Evolutionary conservation across 2,797 vertebrate species (phyloP).

Genomic region (Sebastes paucispinis): DNA sequence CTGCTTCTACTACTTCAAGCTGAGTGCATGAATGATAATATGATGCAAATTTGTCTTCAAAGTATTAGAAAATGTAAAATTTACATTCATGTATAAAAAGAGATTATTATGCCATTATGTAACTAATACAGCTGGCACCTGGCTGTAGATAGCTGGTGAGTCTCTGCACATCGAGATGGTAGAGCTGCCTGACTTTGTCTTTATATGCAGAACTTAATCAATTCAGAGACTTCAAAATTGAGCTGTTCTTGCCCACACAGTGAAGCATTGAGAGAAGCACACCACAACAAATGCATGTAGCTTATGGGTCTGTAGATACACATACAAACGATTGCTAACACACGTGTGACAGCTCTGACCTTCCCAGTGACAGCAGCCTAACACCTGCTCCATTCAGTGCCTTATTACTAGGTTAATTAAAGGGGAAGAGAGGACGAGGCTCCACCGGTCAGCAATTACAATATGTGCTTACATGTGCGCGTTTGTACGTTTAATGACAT

Average conservation of each 20-base stretch:
- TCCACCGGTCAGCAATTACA: background rate
- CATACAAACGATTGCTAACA: slow-evolving; percentile 9
- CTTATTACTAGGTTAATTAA: slow-evolving; percentile 45
- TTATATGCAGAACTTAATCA: background rate
- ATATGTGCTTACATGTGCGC: background rate
- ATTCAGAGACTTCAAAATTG: background rate
- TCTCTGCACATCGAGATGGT: background rate
- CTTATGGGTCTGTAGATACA: background rate
- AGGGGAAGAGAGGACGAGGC: background rate
- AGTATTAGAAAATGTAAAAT: background rate
- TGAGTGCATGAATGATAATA: background rate
- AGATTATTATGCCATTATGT: background rate
- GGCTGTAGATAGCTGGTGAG: background rate
- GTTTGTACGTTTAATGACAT: background rate
- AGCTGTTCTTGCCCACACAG: background rate
- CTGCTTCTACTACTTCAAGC: background rate
- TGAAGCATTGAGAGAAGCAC: background rate
- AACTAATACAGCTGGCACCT: background rate
- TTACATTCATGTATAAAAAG: background rate
- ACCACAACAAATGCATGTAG: background rate
- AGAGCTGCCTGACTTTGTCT: background rate
- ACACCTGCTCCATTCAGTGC: slow-evolving; percentile 5
- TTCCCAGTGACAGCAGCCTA: slow-evolving; percentile 45
- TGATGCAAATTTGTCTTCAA: background rate
- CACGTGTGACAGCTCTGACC: slow-evolving; percentile 58